These are phyloP conservation scores for Channa maculata DNA, from an alignment of 2,113 vertebrate species.

Conservation along the genomic window DNA sequence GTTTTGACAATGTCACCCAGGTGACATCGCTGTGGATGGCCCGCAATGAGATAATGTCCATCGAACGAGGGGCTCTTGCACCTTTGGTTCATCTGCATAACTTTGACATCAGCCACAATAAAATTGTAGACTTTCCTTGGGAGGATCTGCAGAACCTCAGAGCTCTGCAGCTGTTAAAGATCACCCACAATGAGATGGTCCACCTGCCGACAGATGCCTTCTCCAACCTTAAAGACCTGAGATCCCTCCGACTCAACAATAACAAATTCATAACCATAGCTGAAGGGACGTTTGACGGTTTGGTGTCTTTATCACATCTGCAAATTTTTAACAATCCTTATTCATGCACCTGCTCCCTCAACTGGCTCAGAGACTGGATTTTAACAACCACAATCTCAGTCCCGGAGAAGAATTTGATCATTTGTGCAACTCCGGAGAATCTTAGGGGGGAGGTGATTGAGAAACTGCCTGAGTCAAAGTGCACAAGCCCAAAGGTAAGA, in stretches of 20 bases:
- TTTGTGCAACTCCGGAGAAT: constrained; percentile 85
- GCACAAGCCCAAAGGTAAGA: constrained; percentile 80
- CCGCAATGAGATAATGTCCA: constrained; percentile 87
- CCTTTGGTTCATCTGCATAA: constrained; percentile 89
- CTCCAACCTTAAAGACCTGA: constrained; percentile 87
- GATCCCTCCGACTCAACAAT: constrained; percentile 93
- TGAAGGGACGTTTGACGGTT: constrained; percentile 90
- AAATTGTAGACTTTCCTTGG: constrained; percentile 92
- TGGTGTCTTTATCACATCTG: constrained; percentile 90
- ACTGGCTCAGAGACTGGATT: constrained; percentile 95
- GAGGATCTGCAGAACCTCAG: constrained; percentile 91
- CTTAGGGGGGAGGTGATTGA: constrained; percentile 83
- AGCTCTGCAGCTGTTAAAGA: constrained; percentile 90
- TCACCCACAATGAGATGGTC: constrained; percentile 94
- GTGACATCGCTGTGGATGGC: constrained; percentile 94
- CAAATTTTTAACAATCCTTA: constrained; percentile 94
- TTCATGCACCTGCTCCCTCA: constrained; percentile 88
- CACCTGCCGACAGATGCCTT: constrained; percentile 89
- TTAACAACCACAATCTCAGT: constrained; percentile 85
- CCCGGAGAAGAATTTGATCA: constrained; percentile 85
- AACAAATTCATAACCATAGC: constrained; percentile 87
- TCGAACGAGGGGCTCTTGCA: constrained; percentile 86
- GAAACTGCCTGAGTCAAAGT: constrained; percentile 82
- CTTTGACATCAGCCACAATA: constrained; percentile 95
- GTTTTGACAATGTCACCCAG: constrained; percentile 87